phyloP scores from a whole-genome alignment of 1,140 invertebrate species.

The Musca vetustissima region DNA sequence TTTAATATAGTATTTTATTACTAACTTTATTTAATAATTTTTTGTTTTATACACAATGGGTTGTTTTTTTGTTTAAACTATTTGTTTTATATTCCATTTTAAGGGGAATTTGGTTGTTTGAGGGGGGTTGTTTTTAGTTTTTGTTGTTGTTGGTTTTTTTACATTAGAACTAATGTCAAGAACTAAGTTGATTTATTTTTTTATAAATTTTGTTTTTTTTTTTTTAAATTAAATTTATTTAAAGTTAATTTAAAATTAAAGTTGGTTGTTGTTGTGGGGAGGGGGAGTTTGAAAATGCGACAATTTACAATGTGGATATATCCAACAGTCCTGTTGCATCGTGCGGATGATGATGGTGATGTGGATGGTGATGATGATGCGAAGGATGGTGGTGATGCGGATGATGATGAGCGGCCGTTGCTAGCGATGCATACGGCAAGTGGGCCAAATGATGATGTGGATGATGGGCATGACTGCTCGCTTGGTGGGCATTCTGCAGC shows the following conservation, averaged over 20 bases:
- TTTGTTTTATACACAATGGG: background rate
- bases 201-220: conserved; percentile 8
- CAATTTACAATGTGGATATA: conserved; percentile 56
- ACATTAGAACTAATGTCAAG: too few species aligned
- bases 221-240: conserved; percentile 36
- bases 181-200: too few species aligned
- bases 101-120: too few species aligned
- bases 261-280: background rate
- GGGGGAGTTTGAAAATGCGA: background rate
- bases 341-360: conserved; percentile 39
- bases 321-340: conserved; percentile 44
- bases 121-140: too few species aligned
- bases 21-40: background rate
- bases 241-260: conserved; percentile 29
- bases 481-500: conserved; percentile 26
- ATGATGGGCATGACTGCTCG: conserved; percentile 29
- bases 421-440: background rate
- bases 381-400: conserved; percentile 37
- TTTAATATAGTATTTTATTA: conserved; percentile 10
- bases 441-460: conserved; percentile 28
- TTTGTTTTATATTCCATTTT: too few species aligned
- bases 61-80: too few species aligned
- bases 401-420: conserved; percentile 36
- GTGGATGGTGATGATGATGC: conserved; percentile 40
- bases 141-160: too few species aligned